Conservation (phyloP, 2,888 invertebrate species). For the Gibbula magus region DNA sequence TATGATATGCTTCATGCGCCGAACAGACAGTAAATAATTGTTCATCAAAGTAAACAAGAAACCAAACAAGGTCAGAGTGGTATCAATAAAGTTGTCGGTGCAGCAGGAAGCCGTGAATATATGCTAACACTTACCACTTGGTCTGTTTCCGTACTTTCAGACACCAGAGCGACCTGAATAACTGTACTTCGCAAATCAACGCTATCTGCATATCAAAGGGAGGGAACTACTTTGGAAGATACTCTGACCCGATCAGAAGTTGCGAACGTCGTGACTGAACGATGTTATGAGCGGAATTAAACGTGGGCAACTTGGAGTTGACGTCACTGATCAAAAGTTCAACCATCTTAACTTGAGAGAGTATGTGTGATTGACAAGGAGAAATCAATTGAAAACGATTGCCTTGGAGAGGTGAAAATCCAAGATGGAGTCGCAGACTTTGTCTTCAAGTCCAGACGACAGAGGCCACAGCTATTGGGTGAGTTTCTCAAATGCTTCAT, state of each 20-base stretch:
- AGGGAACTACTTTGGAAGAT: not conserved
- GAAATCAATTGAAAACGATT: no score
- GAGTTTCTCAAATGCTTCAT: not conserved
- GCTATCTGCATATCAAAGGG: not conserved
- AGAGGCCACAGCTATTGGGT: conserved; percentile 3
- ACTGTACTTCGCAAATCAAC: not conserved
- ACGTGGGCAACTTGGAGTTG: no score
- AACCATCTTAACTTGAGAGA: no score
- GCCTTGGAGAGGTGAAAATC: not conserved
- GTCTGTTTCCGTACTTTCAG: not conserved
- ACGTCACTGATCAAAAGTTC: no score
- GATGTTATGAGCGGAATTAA: not conserved
- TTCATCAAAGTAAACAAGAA: no score
- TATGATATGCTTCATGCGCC: no score
- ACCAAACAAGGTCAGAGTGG: no score
- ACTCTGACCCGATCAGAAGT: not conserved
- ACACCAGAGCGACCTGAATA: not conserved
- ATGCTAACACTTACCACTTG: not conserved
- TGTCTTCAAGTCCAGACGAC: conserved; percentile 1
- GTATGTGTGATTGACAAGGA: no score
- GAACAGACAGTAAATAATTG: no score
- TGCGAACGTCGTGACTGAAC: not conserved
- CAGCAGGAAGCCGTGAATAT: no score
- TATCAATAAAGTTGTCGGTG: no score
- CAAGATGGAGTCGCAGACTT: conserved; percentile 12